Base-by-base conservation (phyloP, 2,797 vertebrate genomes). In the Synanceia verrucosa region DNA sequence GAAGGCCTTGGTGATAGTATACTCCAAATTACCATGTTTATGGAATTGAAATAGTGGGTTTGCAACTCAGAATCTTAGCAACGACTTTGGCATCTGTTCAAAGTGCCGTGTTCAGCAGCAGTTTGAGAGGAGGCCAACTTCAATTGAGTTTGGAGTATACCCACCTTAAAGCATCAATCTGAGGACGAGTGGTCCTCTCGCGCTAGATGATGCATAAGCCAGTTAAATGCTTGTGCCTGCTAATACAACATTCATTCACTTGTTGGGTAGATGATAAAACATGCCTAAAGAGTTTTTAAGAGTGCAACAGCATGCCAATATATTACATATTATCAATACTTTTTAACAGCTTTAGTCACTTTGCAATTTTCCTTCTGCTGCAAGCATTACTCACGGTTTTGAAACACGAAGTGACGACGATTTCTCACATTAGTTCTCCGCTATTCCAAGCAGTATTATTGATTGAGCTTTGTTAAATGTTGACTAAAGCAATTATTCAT, bases 371-470 rank as follows among this genome's bases (percentile, higher is more conserved):
- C 29, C 23, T 44, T 29, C 14, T 73, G 51, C 29, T 70, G 21
- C 3, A 44, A 53, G 44, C 52, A 53, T 46, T 48, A 36, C 19
- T 73, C 14, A 12, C 18, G 12, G 21, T 51, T 65, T 16, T 66
- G 1, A 60, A 65, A 72, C 13, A 59, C 4, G 2, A 34, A 58
- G 14, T 44, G 19, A 61, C 31, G 8, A 53, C 55, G 72, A 64
- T 60, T 73, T 70, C 61, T 81, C 65, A 75, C 23, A 82, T 87
- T 86, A 87, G 70, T 86, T 36, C 2, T 73, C 58, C 12, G 48
- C 71, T 71, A 84, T 56, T 72, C 34, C 31, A 29, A 66, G 58
- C 10, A 61, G 24, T 14, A 50, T 65, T 70, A 80, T 66, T 65
- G 24, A 77, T 26, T 76, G 19, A 48, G 46, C 18, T 55, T 21